Base-by-base conservation (phyloP, 2,113 vertebrate species). In the Channa maculata region DNA sequence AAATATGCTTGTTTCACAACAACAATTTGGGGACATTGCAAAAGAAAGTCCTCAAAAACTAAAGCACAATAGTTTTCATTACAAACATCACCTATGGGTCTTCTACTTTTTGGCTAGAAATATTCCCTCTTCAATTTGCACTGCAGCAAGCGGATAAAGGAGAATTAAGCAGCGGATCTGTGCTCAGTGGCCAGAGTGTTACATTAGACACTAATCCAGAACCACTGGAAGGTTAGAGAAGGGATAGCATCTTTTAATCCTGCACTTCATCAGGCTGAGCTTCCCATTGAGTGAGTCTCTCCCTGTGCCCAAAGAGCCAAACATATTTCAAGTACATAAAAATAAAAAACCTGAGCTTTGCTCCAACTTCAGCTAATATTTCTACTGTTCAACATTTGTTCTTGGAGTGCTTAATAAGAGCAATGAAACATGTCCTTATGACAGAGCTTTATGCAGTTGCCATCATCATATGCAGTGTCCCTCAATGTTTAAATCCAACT, bases 141-240 rank as follows among this genome's bases (percentile, higher is more conserved):
- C 60, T 80, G 80, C 80, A 80, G 62, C 37, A 8, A 84, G 69
- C 6, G 65, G 92, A 93, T 93, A 80, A 92, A 89, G 57, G 64
- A 87, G 91, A 91, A 89, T 93, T 92, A 94, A 91, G 86, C 86
- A 88, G 85, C 77, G 90, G 90, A 94, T 92, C 88, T 75, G 85
- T 77, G 90, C 87, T 91, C 91, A 91, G 89, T 91, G 88, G 83
- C 92, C 85, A 84, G 83, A 91, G 92, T 86, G 90, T 89, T 92
- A 91, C 91, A 93, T 94, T 93, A 92, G 86, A 93, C 86, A 87
- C 91, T 93, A 93, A 94, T 94, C 93, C 91, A 90, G 77, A 82
- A 83, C 82, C 82, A 85, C 85, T 74, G 81, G 85, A 89, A 80
- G 84, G 87, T 71, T 83, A 80, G 85, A 87, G 80, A 78, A 65